A percentile compares a stretch with the other conserved stretches of the same genome.
Conservation (phyloP, 2,888 invertebrate genomes). For the Branchipolynoe longqiensis region DNA sequence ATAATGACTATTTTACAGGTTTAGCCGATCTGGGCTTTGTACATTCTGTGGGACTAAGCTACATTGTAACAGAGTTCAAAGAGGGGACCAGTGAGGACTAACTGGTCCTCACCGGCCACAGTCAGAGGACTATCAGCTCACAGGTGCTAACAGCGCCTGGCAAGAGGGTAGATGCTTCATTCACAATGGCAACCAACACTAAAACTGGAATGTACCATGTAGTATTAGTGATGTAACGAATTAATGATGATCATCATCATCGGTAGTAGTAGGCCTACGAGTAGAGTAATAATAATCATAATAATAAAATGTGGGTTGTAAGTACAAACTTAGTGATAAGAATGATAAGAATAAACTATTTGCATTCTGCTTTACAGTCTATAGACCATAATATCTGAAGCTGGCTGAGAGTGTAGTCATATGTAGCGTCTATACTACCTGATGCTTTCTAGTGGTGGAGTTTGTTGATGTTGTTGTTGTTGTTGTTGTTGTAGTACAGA, state of each 20-base stretch:
- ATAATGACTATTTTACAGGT: slow-evolving; percentile 28
- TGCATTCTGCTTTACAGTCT: too few species aligned
- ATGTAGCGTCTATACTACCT: slow-evolving; percentile 4
- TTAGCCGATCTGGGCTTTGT: too few species aligned
- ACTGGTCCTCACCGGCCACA: not conserved
- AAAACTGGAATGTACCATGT: slow-evolving; percentile 23
- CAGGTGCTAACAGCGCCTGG: too few species aligned
- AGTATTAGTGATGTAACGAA: not conserved
- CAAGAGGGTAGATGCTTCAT: slow-evolving; percentile 10
- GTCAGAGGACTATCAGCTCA: not conserved
- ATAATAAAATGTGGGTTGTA: not conserved
- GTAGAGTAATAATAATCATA: slow-evolving; percentile 7
- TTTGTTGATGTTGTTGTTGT: not conserved
- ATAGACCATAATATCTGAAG: too few species aligned
- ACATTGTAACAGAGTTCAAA: too few species aligned
- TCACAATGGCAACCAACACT: not conserved
- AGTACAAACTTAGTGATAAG: too few species aligned
- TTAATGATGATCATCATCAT: not conserved
- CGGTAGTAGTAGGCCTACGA: not conserved
- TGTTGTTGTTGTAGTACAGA: not conserved
- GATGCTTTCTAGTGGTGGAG: not conserved
- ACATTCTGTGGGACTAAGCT: too few species aligned
- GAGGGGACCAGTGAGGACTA: too few species aligned
- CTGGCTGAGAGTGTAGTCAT: too few species aligned
- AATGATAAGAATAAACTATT: too few species aligned